Evolutionary conservation across 2,888 invertebrate species (phyloP).

Genomic region (Ceraclea dissimilis): DNA sequence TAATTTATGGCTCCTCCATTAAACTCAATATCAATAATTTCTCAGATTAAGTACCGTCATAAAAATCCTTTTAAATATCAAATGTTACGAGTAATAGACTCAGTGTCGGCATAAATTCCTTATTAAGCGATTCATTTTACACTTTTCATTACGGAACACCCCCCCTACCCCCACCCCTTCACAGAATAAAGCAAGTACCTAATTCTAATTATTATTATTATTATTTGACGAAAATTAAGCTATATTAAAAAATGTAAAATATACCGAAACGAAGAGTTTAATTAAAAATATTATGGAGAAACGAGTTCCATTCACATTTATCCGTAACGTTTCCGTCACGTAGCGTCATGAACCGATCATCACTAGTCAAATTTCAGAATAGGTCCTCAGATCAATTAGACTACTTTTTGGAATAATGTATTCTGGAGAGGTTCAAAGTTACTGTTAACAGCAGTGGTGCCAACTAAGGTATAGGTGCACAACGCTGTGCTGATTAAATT

Average conservation of each 20-base stretch:
- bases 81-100: not conserved
- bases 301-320: not conserved
- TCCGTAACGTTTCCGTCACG: too few species aligned
- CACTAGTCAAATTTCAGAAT: too few species aligned
- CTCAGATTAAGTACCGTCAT: not conserved
- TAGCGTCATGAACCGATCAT: too few species aligned
- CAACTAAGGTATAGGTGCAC: too few species aligned
- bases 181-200: too few species aligned
- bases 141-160: not conserved
- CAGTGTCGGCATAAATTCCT: not conserved
- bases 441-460: too few species aligned
- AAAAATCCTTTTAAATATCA: slow-evolving; percentile 1
- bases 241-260: not conserved
- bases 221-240: not conserved
- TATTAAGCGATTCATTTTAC: not conserved
- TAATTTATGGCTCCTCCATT: too few species aligned
- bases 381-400: too few species aligned
- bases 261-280: not conserved
- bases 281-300: not conserved
- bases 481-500: too few species aligned
- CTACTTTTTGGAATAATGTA: too few species aligned
- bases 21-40: not conserved
- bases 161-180: not conserved
- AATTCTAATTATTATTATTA: not conserved
- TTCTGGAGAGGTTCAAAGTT: too few species aligned